Evolutionary conservation across 2,888 invertebrate species (phyloP).

Genomic region (Nomada fabriciana): DNA sequence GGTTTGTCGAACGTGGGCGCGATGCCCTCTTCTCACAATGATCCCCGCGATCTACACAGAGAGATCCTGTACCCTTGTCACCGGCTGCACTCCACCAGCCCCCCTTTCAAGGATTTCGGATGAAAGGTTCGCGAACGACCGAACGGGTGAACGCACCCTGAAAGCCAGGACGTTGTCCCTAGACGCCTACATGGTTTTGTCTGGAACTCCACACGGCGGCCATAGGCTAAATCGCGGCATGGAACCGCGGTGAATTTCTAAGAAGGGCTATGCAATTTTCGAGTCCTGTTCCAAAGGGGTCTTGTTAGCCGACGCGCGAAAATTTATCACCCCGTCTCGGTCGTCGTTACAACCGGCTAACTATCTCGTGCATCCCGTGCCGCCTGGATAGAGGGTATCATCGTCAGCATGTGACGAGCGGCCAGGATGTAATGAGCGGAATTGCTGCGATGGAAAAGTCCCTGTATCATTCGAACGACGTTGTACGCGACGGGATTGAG

Average conservation of each 20-base stretch:
- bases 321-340: constrained; percentile 62
- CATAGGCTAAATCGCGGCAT: constrained; percentile 51
- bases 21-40: constrained; percentile 78
- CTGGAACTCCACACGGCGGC: constrained; percentile 29
- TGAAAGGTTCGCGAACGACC: constrained; percentile 49
- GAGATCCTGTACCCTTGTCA: constrained; percentile 69
- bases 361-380: constrained; percentile 46
- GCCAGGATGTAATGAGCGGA: constrained; percentile 43
- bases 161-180: constrained; percentile 71
- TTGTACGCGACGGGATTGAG: not conserved
- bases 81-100: constrained; percentile 32
- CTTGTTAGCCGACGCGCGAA: constrained; percentile 60
- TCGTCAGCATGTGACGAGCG: constrained; percentile 46
- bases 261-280: constrained; percentile 66
- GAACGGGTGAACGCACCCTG: constrained; percentile 76
- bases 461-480: constrained; percentile 22
- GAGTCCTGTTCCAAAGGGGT: constrained; percentile 44
- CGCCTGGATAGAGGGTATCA: constrained; percentile 45
- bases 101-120: constrained; percentile 57
- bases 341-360: constrained; percentile 56
- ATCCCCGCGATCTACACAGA: constrained; percentile 75
- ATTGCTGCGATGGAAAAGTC: constrained; percentile 30
- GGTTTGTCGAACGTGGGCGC: constrained; percentile 76
- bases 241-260: constrained; percentile 63
- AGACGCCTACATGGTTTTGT: constrained; percentile 65